Base-by-base conservation (phyloP, 2,113 vertebrate species). In the Cyrtonyx montezumae region DNA sequence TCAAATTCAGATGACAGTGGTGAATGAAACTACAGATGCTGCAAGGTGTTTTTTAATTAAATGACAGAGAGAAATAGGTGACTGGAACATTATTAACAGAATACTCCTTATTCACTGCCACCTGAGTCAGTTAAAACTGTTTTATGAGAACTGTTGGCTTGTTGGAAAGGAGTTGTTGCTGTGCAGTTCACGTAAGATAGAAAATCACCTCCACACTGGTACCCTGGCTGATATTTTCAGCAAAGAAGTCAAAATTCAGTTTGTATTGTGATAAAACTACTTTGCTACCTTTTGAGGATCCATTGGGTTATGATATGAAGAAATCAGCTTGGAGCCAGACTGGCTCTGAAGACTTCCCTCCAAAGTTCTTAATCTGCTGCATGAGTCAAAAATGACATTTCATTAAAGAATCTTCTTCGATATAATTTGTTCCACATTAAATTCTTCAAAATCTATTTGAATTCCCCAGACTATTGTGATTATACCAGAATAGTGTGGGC, bases 371-470 rank as follows among this genome's bases (percentile, higher is more conserved):
- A 18, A 88, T 62, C 9, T 85, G 34, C 11, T 74, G 8, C 3
- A 0, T 69, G 48, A 86, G 62, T 88, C 74, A 93, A 87, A 94
- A 90, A 79, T 82, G 6, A 19, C 45, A 61, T 65, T 89, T 93
- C 23, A 8, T 73, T 84, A 40, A 79, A 81, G 46, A 71, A 56
- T 84, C 61, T 68, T 79, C 66, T 79, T 79, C 51, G 68, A 56
- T 87, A 11, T 65, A 51, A 36, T 87, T 92, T 87, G 22, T 92
- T 92, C 65, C 66, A 68, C n/a, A 18, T 81, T 20, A 81, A 88
- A 78, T 81, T 87, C 58, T 84, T 83, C 4, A 2, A 56, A 68
- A n/a, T 86, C n/a, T 88, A 8, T 84, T 86, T 88, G 66, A 78
- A 69, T 86, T 87, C 43, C 86, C 19, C 36, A 61, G 69, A 51